Evolutionary conservation across 2,888 invertebrate genomes (phyloP), one percentile per base, ranked within the genome.

Genomic region (Cyclophora albipunctata): DNA sequence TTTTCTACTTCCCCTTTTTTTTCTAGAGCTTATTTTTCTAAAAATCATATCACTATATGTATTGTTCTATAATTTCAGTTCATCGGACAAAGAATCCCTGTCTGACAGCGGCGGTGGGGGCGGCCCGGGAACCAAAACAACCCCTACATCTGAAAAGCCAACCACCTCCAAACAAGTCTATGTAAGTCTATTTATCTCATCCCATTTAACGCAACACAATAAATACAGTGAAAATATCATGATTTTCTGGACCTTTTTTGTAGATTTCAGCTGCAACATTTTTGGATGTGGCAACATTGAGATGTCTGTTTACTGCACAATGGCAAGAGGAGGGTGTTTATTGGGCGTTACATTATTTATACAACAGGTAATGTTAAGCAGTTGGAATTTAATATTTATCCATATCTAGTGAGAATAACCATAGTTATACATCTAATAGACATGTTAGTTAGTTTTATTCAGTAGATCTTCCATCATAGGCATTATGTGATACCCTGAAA

Each of bases 281-380:
- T 78, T 89, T 99, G 50, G 99, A 99, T 78, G 96, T 99, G 0
- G 97, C 98, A 3, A 98, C 99, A 0, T 82, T 99, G 49, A 91
- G 99, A 48, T 98, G 99, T 75, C 90, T 99, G 7, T 98, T 99
- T 74, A 95, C 98, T 54, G 92, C 96, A 0, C 97, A 98, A 71
- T 99, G 99, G 99, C 95, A 96, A 73, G 98, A 99, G 75, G 98
- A 99, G 76, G 99, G 99, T 0, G 94, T 99, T 6, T 96, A 95
- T 78, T 99, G 99, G 99, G 98, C 97, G 7, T 84, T 99, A 37
- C 95, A 96, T 75, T 98, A 95, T 81, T 88, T 97, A 57, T 95
- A 95, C 67, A 96, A 96, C 73, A 92, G 97, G 96, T 96, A 63
- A 20, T 42, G 2, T 34, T 34, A 5, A n/a, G n/a, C n/a, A n/a